phyloP scores from a whole-genome alignment of 2,113 vertebrate genomes.

The Charadrius vociferus region DNA sequence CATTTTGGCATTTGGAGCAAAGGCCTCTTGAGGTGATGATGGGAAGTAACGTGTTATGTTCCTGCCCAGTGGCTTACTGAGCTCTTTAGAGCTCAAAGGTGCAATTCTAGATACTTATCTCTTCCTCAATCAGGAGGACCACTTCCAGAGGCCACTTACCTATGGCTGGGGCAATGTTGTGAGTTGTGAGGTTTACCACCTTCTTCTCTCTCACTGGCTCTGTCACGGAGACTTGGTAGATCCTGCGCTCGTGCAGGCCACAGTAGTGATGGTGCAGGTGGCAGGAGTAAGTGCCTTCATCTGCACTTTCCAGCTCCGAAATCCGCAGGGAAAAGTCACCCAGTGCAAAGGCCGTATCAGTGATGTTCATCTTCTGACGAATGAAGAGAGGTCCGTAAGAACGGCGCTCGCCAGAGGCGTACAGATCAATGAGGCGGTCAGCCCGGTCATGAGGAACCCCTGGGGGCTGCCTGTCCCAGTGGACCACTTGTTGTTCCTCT shows the following conservation, averaged over 20 bases:
- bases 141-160: slow-evolving; percentile 7
- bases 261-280: slow-evolving; percentile 98
- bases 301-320: slow-evolving; percentile 75
- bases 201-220: slow-evolving; percentile 59
- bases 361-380: slow-evolving; percentile 87
- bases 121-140: background rate
- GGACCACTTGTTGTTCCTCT: slow-evolving; percentile 94
- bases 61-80: background rate
- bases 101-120: background rate
- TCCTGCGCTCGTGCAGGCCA: slow-evolving; percentile 88
- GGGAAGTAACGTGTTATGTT: background rate
- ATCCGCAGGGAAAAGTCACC: slow-evolving; percentile 89
- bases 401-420: slow-evolving; percentile 90
- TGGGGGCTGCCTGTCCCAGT: slow-evolving; percentile 91
- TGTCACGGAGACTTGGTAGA: slow-evolving; percentile 82
- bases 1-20: background rate
- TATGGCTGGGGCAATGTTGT: slow-evolving; percentile 6
- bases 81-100: background rate
- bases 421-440: slow-evolving; percentile 91
- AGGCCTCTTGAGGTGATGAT: background rate
- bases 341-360: slow-evolving; percentile 78
- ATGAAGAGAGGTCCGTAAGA: slow-evolving; percentile 87
- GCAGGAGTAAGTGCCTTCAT: slow-evolving; percentile 92
- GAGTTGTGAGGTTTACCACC: slow-evolving; percentile 66
- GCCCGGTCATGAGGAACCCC: slow-evolving; percentile 89